Base-by-base conservation (phyloP, 2,888 invertebrate species). In the Ormyrus pomaceus region DNA sequence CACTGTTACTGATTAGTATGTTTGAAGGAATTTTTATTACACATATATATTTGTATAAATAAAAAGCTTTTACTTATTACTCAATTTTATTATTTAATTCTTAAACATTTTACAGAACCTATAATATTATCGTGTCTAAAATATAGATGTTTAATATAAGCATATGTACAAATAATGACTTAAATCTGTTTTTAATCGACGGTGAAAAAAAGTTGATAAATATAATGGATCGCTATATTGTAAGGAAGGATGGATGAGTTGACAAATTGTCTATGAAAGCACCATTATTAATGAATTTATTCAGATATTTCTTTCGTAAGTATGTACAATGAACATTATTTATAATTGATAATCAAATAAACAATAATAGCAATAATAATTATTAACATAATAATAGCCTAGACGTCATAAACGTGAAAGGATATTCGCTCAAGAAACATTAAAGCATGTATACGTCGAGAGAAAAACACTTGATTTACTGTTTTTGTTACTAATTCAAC, bases 241-340 rank as follows among this genome's bases (percentile, higher is more conserved):
- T 7, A 53, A 61, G 59, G 69, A 75, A 75, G 75, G 72, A 62
- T 72, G 72, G 80, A 68, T 19, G 61, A 76, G 71, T 50, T 34
- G 83, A 83, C 81, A 73, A 84, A 80, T 80, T 80, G 74, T 86
- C 73, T 89, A 86, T 87, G 85, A 89, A 89, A 89, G 88, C 88
- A 89, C 86, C 87, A 88, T 88, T 87, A 87, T 88, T 86, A 85
- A 87, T 87, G 84, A 84, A 87, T 88, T 89, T 88, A 88, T 89
- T 86, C 85, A 85, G 84, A 87, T 86, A 85, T 84, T 85, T 82
- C 74, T 79, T 70, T 84, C 82, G 86, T 86, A 88, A 87, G 87
- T 89, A 89, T 89, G 84, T 89, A 89, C 89, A 88, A 62, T 84
- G 83, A 86, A 86, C 85, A 85, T 86, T 86, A 85, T 86, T 85